These are phyloP conservation scores for Noctua fimbriata DNA, from an alignment of 2,888 invertebrate species.

Conservation along the genomic window DNA sequence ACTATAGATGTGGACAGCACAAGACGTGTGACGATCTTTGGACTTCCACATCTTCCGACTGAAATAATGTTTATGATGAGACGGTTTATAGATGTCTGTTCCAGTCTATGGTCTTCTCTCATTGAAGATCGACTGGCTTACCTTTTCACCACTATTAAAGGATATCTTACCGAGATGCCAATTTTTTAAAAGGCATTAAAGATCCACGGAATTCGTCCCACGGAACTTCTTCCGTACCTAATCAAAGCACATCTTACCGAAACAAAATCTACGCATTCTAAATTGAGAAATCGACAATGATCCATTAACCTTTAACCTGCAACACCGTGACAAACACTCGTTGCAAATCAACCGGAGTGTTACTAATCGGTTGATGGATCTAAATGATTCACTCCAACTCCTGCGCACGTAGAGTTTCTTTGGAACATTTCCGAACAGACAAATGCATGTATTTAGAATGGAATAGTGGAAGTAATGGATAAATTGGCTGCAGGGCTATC, in stretches of 20 bases:
- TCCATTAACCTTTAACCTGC: conserved; percentile 42
- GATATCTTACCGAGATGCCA: background rate
- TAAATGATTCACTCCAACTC: conserved; percentile 19
- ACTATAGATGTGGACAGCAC: background rate
- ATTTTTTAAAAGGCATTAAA: background rate
- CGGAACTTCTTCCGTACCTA: background rate
- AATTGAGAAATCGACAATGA: conserved; percentile 29
- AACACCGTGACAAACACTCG: conserved; percentile 20
- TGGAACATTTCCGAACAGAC: background rate
- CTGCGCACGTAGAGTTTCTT: background rate
- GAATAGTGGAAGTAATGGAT: background rate
- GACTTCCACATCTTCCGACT: background rate
- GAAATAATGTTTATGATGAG: background rate
- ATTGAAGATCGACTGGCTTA: background rate
- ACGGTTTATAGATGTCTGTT: background rate
- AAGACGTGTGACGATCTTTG: background rate
- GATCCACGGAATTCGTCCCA: background rate
- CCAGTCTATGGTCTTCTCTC: background rate
- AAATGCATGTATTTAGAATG: background rate
- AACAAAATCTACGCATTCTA: conserved; percentile 9
- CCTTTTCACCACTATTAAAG: background rate
- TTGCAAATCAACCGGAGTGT: conserved; percentile 39
- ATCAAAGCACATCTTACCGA: background rate
- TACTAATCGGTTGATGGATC: conserved; percentile 35
- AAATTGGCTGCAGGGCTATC: background rate